Evolutionary conservation across 1,140 invertebrate genomes (phyloP).

Genomic region (Drosophila guanche): DNA sequence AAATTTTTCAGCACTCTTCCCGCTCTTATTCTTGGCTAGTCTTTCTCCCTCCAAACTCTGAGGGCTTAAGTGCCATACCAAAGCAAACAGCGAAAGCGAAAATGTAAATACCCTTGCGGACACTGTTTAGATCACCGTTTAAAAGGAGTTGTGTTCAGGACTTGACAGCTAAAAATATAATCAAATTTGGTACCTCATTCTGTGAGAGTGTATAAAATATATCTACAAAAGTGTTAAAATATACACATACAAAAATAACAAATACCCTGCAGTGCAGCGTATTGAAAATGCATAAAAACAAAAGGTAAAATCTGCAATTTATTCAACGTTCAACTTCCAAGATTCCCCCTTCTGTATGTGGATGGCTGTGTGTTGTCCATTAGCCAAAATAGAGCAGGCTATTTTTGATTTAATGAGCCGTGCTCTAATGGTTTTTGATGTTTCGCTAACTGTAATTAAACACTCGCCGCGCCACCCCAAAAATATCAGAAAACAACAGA

Average conservation of each 20-base stretch:
- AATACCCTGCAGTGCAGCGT: neutral
- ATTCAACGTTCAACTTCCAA: slow-evolving; percentile 66
- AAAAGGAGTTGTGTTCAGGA: too few relatives aligned
- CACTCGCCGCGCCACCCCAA: slow-evolving; percentile 28
- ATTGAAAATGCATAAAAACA: slow-evolving; percentile 18
- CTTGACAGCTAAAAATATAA: too few relatives aligned
- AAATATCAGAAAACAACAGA: slow-evolving; percentile 20
- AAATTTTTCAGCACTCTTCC: slow-evolving; percentile 64
- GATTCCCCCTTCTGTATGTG: slow-evolving; percentile 30
- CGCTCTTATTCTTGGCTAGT: slow-evolving; percentile 27
- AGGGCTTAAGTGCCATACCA: slow-evolving; percentile 62
- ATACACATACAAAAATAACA: too few relatives aligned
- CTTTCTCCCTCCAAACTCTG: slow-evolving; percentile 22
- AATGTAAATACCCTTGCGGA: slow-evolving; percentile 13
- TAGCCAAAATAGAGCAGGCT: slow-evolving; percentile 81
- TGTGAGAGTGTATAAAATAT: too few relatives aligned
- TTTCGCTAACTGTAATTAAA: slow-evolving; percentile 40
- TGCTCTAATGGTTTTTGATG: slow-evolving; percentile 75
- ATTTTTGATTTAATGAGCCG: slow-evolving; percentile 83
- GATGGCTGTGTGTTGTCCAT: slow-evolving; percentile 63
- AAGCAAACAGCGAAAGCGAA: slow-evolving; percentile 34
- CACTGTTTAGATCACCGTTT: too few relatives aligned
- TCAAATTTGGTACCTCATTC: too few relatives aligned
- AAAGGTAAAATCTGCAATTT: slow-evolving; percentile 41
- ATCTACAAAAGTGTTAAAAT: too few relatives aligned